A percentile compares a stretch with the other conserved stretches of the same genome.
Evolutionary conservation across 2,113 vertebrate genomes (phyloP).

Genomic region (Sardina pilchardus): DNA sequence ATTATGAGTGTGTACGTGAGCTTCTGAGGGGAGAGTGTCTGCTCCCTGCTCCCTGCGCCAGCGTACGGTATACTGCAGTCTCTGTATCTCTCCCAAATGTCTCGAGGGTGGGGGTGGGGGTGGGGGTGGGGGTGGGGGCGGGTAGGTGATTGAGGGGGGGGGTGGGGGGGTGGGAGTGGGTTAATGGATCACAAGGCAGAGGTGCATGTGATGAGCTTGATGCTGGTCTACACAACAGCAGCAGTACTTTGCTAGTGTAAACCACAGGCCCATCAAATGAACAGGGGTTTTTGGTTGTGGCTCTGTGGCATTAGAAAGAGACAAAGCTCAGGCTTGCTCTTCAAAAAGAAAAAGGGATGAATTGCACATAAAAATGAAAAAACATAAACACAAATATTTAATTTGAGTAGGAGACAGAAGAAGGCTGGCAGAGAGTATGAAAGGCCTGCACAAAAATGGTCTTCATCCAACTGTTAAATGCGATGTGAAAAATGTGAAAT

Average conservation of each 20-base stretch:
- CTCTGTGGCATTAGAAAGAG: not conserved
- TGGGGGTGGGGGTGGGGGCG: not conserved
- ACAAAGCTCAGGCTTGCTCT: not conserved
- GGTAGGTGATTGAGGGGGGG: not conserved
- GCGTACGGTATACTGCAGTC: not conserved
- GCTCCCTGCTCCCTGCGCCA: not conserved
- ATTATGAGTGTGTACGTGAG: not conserved
- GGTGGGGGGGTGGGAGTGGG: not conserved
- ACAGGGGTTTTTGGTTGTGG: not conserved
- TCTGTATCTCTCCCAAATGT: not conserved
- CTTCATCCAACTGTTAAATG: no score
- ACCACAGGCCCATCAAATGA: not conserved
- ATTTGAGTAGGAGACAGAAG: not conserved
- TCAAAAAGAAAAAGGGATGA: no score
- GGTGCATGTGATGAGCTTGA: constrained; percentile 9
- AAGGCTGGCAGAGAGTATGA: no score
- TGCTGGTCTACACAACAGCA: not conserved
- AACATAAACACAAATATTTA: not conserved
- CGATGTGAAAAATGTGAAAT: no score
- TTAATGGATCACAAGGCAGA: constrained; percentile 1
- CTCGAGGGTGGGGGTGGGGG: not conserved
- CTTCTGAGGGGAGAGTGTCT: not conserved
- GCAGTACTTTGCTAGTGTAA: not conserved
- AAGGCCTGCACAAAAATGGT: no score
- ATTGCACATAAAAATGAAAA: not conserved